Evolutionary conservation across 1,140 invertebrate genomes (phyloP).

Genomic region (Ceratina calcarata): DNA sequence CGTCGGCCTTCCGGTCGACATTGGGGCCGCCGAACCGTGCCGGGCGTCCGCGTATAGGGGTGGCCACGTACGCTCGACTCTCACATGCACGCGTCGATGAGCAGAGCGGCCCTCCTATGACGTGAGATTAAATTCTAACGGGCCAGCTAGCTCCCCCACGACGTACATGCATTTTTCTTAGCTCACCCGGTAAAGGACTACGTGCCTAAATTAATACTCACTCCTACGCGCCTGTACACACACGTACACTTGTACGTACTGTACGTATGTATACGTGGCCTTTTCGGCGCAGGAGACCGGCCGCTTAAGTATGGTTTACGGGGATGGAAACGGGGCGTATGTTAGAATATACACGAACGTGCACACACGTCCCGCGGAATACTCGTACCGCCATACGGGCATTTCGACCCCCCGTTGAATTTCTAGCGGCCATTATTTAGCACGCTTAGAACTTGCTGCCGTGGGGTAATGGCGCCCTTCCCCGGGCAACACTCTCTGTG

Average conservation of each 20-base stretch:
- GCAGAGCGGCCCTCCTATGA: slow-evolving; percentile 57
- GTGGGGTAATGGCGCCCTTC: slow-evolving; percentile 65
- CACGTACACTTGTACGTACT: slow-evolving; percentile 18
- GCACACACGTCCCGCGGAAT: slow-evolving; percentile 45
- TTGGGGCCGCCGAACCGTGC: slow-evolving; percentile 3
- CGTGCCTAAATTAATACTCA: slow-evolving; percentile 76
- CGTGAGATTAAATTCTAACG: slow-evolving; percentile 79
- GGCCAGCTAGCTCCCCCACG: slow-evolving; percentile 52
- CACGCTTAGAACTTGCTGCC: slow-evolving; percentile 75
- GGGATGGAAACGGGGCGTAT: slow-evolving; percentile 44
- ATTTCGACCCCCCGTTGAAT: slow-evolving; percentile 69
- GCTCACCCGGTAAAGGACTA: slow-evolving; percentile 71
- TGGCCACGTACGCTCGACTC: slow-evolving; percentile 33
- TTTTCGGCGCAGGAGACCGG: neutral
- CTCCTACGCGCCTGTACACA: slow-evolving; percentile 41
- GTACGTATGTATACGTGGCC: slow-evolving; percentile 9
- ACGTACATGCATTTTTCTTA: slow-evolving; percentile 77
- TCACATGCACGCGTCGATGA: slow-evolving; percentile 42
- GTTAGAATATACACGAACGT: slow-evolving; percentile 41
- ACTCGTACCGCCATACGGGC: slow-evolving; percentile 62
- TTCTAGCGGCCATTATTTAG: slow-evolving; percentile 79
- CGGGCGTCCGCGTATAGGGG: neutral
- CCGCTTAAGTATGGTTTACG: slow-evolving; percentile 50
- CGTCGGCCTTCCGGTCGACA: slow-evolving; percentile 46
- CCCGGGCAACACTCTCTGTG: slow-evolving; percentile 22